Evolutionary conservation across 2,797 vertebrate genomes (phyloP), one percentile per base, ranked within the genome.

Genomic region (Acanthurus leucopareius): DNA sequence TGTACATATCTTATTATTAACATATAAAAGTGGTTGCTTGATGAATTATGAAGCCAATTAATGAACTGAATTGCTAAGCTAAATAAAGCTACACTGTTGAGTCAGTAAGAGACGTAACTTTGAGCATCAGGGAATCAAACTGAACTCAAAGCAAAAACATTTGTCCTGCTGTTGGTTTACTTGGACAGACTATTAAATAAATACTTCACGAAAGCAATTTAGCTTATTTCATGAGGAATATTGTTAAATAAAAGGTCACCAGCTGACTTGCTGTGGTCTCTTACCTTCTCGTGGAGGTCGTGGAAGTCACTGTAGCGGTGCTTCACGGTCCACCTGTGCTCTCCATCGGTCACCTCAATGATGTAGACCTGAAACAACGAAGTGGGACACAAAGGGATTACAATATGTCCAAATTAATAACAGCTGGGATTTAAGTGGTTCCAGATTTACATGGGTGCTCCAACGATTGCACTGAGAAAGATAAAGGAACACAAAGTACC

Each of bases 261-360:
- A 19, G 42, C 8, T 35, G 58, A 38, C 13, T 42, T 53, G 32
- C 14, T 73, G n/a, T n/a, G 0, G 20, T 40, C 20, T 51, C 74
- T 93, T 88, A 99, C 98, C 94, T 97, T 99, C 90, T 99, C 98
- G 10, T 99, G 98, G 20, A 99, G 94, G 44, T 99, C 98, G 22
- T 99, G 94, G 87, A 99, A 99, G 88, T 98, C 97, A 51, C 97
- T 99, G 84, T 99, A 99, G 42, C 98, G 97, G 89, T 99, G 98
- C 90, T 98, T 99, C 70, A 98, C 93, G 5, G 96, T 97, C 98
- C 98, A 99, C 10, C 93, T 94, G 88, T 99, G 97, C 53, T 79
- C 95, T 49, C 97, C 97, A 74, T 97, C 96, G 3, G 85, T 96
- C 76, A 99, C 95, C 69, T 98, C 96, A 57, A 99, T 99, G 87